Percentiles rank a stretch among this genome's conserved stretches.
Evolutionary conservation across 2,797 vertebrate species (phyloP).

Genomic region (Hippoglossus hippoglossus): DNA sequence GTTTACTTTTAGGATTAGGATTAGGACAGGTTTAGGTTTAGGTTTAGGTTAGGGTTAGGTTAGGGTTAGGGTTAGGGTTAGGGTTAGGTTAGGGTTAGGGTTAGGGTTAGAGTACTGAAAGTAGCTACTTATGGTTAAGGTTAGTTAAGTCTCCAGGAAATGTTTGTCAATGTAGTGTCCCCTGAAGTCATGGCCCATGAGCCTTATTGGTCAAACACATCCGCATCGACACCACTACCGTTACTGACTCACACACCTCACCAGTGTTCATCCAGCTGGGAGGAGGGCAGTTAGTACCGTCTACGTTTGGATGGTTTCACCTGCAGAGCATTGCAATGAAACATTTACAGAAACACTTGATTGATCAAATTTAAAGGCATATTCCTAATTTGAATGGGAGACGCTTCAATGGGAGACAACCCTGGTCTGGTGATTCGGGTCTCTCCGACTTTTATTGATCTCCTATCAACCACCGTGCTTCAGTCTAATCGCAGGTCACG

Average conservation of each 20-base stretch:
- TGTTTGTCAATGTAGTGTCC: too few relatives aligned
- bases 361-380: too few relatives aligned
- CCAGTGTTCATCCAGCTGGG: too few relatives aligned
- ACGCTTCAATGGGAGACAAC: background rate
- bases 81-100: too few relatives aligned
- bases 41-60: too few relatives aligned
- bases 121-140: too few relatives aligned
- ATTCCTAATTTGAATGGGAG: background rate
- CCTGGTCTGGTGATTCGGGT: slow-evolving; percentile 15
- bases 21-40: too few relatives aligned
- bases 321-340: background rate
- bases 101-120: too few relatives aligned
- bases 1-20: too few relatives aligned
- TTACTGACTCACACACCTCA: background rate
- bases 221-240: background rate
- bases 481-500: slow-evolving; percentile 63
- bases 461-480: slow-evolving; percentile 54
- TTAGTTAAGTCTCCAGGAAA: too few relatives aligned
- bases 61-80: too few relatives aligned
- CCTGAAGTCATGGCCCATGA: too few relatives aligned
- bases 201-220: background rate
- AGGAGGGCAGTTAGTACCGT: background rate
- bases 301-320: background rate
- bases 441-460: slow-evolving; percentile 66
- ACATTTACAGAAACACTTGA: background rate